Evolutionary conservation across 1,140 invertebrate genomes (phyloP), one percentile per base, ranked within the genome.

Genomic region (Battus philenor): DNA sequence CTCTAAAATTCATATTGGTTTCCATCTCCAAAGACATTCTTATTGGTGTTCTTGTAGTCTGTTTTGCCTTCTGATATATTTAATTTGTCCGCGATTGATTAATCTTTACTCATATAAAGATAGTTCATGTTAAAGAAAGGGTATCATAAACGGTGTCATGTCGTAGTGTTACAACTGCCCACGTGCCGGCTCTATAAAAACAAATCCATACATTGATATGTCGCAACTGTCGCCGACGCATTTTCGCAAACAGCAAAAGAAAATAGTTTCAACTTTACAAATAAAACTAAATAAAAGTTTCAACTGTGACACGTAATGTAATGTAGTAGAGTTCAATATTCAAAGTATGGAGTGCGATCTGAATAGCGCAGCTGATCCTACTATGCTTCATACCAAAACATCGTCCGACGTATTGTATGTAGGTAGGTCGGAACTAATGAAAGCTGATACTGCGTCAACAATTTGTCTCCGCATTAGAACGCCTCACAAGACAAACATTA

Each of bases 381-480:
- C 15, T 26, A 11, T 5, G 32, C 45, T 36, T 53, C 51, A 32
- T 41, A 54, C 2, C 2, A 20, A 20, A 3, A 20, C 18, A 20
- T 39, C 44, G 56, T 57, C 59, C 57, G 50, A 46, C 41, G 45
- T 45, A 60, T 47, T 63, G 59, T 50, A 57, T 59, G 46, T 44
- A 76, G 65, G 63, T 74, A 72, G 38, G 54, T 54, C 61, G 59
- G 68, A 56, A 58, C 59, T 63, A 55, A 62, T 72, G 75, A 79
- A 79, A 79, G 65, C 68, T 68, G 73, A 78, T 63, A 78, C 79
- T 73, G 51, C 61, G 68, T 78, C 69, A 80, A 81, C 77, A 84
- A 84, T 76, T 81, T 80, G 80, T 78, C 66, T 62, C 58, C 61
- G 63, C 68, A 60, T 71, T 58, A 60, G 59, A 54, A 64, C 65